Evolutionary conservation across 2,113 vertebrate genomes (phyloP), one percentile per base, ranked within the genome.

Genomic region (Artemisiospiza belli): DNA sequence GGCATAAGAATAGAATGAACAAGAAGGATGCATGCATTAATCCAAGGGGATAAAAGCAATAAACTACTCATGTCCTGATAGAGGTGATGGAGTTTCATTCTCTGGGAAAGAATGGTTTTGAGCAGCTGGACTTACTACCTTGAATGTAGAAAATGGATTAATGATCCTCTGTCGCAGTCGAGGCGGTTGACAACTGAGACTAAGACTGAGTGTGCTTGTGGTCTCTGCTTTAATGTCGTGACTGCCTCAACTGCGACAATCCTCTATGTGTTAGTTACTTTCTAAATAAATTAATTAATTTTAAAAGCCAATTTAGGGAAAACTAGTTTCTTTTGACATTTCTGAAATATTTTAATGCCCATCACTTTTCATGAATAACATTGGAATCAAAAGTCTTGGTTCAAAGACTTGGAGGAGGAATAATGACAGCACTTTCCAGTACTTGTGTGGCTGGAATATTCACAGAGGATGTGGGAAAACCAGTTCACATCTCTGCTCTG

Each of bases 391-490:
- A 82, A 83, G 30, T 46, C 19, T 67, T 0, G 1, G 33, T 84
- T 86, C 55, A 57, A 35, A n/a, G 47, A 23, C 49, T 1, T 1
- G 39, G 47, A 90, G 43, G 39, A 69, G 14, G 9, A 92, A 44
- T 64, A 86, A 70, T 28, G 27, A 15, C 47, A 78, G 62, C 37
- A 55, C 39, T 86, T 92, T 67, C 68, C 76, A 87, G 83, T 77
- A 28, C 30, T n/a, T 0, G 0, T 4, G 31, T 83, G 66, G 47
- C 78, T 83, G 79, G 88, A 72, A 69, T 33, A 33, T 67, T 83
- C 31, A 77, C 33, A 59, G 66, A 25, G n/a, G 80, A 44, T 91
- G 86, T 87, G 83, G 91, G 83, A 89, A 90, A 95, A 96, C 89
- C 73, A 78, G 91, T 95, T 92, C 76, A 68, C 39, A 75, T 89